Evolutionary conservation across 64 coral and sea anemone genomes (phyloP).

Genomic region (Pachyseris speciosa): DNA sequence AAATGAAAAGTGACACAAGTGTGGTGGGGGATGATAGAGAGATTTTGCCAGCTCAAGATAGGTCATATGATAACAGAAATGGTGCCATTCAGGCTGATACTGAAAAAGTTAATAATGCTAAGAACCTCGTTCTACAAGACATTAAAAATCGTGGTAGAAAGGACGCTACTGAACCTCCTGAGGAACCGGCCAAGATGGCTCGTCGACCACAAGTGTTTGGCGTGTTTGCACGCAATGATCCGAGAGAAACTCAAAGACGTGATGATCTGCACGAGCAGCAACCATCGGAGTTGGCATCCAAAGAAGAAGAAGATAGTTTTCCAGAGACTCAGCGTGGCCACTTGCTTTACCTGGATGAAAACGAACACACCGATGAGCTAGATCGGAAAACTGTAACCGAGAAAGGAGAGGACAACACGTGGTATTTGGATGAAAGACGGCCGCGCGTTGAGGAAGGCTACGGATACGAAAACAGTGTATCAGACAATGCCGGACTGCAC

Average conservation of each 20-base stretch:
- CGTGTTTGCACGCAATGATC: constrained; percentile 42
- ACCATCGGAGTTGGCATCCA: neutral
- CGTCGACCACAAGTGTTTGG: constrained; percentile 60
- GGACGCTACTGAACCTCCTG: neutral
- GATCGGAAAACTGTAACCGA: neutral
- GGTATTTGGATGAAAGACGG: neutral
- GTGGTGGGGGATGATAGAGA: neutral
- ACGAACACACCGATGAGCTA: neutral
- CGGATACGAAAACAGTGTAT: constrained; percentile 20
- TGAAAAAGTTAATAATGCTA: neutral
- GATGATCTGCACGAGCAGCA: neutral
- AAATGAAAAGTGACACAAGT: neutral
- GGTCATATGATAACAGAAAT: neutral
- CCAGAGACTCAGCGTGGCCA: neutral
- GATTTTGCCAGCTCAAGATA: neutral
- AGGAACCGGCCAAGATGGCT: neutral
- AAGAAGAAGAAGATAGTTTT: neutral
- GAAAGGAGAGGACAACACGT: neutral
- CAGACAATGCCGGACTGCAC: neutral
- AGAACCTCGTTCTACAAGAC: neutral
- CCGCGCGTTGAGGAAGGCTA: neutral
- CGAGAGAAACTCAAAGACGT: neutral
- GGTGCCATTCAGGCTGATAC: neutral
- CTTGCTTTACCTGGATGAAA: neutral
- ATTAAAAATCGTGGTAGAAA: neutral